Conservation (phyloP, 1,140 invertebrate species). For the Gonioctena quinquepunctata region DNA sequence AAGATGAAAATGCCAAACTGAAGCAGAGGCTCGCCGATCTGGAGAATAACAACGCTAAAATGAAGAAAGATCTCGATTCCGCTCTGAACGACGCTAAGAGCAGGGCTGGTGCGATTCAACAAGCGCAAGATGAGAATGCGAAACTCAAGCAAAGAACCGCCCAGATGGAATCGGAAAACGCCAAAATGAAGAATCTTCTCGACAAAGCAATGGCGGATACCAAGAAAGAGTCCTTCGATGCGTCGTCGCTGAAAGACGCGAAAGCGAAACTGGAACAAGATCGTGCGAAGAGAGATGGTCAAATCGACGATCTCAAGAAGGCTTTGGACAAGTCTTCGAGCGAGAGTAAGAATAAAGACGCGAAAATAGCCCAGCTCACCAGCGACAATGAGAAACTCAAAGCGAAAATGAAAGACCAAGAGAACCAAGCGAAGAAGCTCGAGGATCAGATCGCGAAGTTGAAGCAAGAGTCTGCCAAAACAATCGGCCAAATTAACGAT, state of each 20-base stretch:
- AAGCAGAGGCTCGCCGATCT: slow-evolving; percentile 16
- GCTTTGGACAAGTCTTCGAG: slow-evolving; percentile 21
- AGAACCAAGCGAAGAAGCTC: not conserved
- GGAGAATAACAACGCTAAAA: slow-evolving; percentile 21
- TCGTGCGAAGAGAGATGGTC: slow-evolving; percentile 19
- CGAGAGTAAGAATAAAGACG: not conserved
- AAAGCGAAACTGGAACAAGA: slow-evolving; percentile 20
- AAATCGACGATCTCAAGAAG: slow-evolving; percentile 20
- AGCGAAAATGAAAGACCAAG: not conserved
- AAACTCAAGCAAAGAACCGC: slow-evolving; percentile 14
- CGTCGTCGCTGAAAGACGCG: slow-evolving; percentile 22
- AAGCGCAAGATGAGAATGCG: not conserved
- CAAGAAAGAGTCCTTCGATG: not conserved
- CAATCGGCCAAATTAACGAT: slow-evolving; percentile 16
- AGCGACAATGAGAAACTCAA: not conserved
- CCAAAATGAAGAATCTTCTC: slow-evolving; percentile 15
- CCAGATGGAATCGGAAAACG: slow-evolving; percentile 12
- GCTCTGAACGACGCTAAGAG: slow-evolving; percentile 12
- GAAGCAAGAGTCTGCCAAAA: slow-evolving; percentile 8
- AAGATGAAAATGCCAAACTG: slow-evolving; percentile 25
- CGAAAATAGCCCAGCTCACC: not conserved
- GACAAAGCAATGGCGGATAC: not conserved
- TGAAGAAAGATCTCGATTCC: slow-evolving; percentile 29
- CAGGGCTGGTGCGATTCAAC: not conserved
- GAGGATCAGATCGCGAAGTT: not conserved